Conservation (phyloP, 1,140 invertebrate species). For the Zophobas atratus region DNA sequence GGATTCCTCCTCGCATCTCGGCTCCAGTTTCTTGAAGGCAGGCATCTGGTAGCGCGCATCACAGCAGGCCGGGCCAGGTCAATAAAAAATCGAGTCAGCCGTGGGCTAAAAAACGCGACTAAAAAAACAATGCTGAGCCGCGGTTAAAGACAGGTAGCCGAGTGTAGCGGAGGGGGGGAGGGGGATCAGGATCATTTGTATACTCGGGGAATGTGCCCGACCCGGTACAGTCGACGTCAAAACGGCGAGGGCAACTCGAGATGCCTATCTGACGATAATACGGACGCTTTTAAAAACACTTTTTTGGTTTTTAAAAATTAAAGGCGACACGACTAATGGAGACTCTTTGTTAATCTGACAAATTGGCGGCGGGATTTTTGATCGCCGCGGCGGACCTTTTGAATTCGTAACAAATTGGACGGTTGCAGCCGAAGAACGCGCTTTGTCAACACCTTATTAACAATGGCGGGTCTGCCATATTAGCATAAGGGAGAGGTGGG, state of each 20-base stretch:
- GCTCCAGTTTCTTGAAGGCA: conserved; percentile 37
- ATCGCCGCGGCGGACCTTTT: too few relatives aligned
- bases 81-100: conserved; percentile 59
- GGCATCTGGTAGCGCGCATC: conserved; percentile 41
- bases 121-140: conserved; percentile 58
- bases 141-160: conserved; percentile 65
- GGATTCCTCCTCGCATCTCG: background rate
- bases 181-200: conserved; percentile 65
- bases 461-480: too few relatives aligned
- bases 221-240: conserved; percentile 61
- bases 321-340: background rate
- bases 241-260: conserved; percentile 48
- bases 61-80: conserved; percentile 50
- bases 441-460: too few relatives aligned
- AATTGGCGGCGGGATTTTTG: background rate
- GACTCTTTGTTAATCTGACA: background rate
- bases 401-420: too few relatives aligned
- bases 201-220: conserved; percentile 64
- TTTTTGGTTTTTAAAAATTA: conserved; percentile 36
- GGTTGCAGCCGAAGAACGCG: too few relatives aligned
- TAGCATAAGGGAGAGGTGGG: too few relatives aligned
- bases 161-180: conserved; percentile 47
- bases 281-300: conserved; percentile 36
- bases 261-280: conserved; percentile 34
- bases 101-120: conserved; percentile 59